Evolutionary conservation across 2,113 vertebrate genomes (phyloP).

Genomic region (Ondatra zibethicus): DNA sequence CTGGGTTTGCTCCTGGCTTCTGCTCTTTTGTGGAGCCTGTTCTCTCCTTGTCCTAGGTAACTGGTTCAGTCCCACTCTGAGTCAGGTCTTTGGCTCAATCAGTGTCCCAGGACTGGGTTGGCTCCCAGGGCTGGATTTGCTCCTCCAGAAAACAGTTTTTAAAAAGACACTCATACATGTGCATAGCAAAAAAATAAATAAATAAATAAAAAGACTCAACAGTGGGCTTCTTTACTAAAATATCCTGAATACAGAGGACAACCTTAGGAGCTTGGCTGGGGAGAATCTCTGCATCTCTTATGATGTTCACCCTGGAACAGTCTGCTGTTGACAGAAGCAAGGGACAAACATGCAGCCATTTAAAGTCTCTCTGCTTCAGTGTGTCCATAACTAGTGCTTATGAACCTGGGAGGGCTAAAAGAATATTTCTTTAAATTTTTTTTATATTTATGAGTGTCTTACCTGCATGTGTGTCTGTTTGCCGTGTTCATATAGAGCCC

Average conservation of each 20-base stretch:
- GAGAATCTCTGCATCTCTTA: constrained; percentile 42
- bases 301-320: background rate
- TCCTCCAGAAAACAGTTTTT: constrained; percentile 53
- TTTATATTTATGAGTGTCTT: background rate
- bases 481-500: background rate
- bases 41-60: too few species aligned
- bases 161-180: too few species aligned
- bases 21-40: too few species aligned
- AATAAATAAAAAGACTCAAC: constrained; percentile 64
- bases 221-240: constrained; percentile 48
- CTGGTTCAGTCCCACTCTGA: too few species aligned
- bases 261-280: constrained; percentile 31
- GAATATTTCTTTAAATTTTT: too few species aligned
- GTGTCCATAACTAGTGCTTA: background rate
- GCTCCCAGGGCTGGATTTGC: too few species aligned
- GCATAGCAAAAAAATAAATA: too few species aligned
- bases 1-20: too few species aligned
- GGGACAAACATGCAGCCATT: background rate
- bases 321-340: constrained; percentile 20
- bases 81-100: too few species aligned
- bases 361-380: constrained; percentile 43
- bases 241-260: constrained; percentile 52
- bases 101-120: too few species aligned
- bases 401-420: background rate
- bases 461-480: background rate